Evolutionary conservation across 2,888 invertebrate species (phyloP), one percentile per base, ranked within the genome.

Genomic region (Tipula lateralis): DNA sequence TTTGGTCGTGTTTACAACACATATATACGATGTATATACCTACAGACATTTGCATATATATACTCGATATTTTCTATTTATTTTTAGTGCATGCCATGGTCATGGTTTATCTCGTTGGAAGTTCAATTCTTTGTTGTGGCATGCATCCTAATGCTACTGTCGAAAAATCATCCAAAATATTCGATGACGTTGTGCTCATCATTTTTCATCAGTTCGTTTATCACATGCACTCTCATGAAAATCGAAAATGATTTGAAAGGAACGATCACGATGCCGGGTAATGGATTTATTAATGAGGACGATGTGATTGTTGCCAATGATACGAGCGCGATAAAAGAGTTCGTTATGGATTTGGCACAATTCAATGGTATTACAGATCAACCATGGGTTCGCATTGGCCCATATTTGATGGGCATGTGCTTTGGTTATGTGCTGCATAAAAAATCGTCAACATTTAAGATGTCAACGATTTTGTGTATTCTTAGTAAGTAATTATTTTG

Each of bases 41-140:
- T 34, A 34, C 12, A 36, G 12, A 36, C n/a, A n/a, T n/a, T n/a
- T n/a, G n/a, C n/a, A n/a, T n/a, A n/a, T n/a, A n/a, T n/a, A n/a
- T 83, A 9, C 2, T 34, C 9, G 9, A 13, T 50, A 36, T 84
- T 84, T 44, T 44, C 4, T 36, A 83, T 34, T 34, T 83, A 83
- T 34, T 85, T 84, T 30, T 89, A 96, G 95, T 96, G 96, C 87
- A 94, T 95, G 94, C 91, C 94, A 84, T 93, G 95, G 92, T 95
- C 95, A 85, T 96, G 95, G 96, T 95, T 94, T 89, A 90, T 96
- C 84, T 93, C 95, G 0, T 92, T 94, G 87, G 95, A 96, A 89
- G 94, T 94, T 0, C 95, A 95, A 88, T 93, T 95, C 87, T 95
- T 95, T 89, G 91, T 93, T 32, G 88, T 93, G 16, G 94, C 95